Conservation (phyloP, 2,113 vertebrate genomes). For the Eptesicus fuscus region DNA sequence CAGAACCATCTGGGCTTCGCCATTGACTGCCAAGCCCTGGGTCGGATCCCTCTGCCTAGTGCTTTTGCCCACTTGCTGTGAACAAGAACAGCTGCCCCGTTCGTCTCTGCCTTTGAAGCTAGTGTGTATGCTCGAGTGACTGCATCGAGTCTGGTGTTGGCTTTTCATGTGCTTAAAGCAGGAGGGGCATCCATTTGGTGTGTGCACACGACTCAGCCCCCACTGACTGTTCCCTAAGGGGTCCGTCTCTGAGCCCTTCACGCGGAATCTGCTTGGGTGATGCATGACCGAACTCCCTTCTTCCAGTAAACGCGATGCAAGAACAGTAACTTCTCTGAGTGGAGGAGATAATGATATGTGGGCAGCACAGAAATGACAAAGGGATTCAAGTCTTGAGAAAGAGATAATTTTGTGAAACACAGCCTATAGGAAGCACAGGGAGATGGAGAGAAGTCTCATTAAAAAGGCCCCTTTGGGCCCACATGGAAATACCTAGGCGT, state of each 20-base stretch:
- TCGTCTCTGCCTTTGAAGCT: slow-evolving; percentile 28
- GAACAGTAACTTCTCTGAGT: not conserved
- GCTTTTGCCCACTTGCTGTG: slow-evolving; percentile 28
- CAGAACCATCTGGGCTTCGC: not conserved
- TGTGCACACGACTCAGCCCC: not conserved
- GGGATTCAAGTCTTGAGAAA: slow-evolving; percentile 9
- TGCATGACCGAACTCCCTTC: not conserved
- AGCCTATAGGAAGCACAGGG: not conserved
- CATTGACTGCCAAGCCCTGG: not conserved
- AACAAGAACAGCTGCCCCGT: slow-evolving; percentile 27
- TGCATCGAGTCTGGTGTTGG: not conserved
- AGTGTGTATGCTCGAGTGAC: not conserved
- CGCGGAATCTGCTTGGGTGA: not conserved
- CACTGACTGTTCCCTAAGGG: not conserved
- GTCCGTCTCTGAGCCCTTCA: slow-evolving; percentile 33
- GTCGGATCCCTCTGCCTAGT: slow-evolving; percentile 23
- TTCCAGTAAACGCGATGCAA: slow-evolving; percentile 37
- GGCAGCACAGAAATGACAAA: slow-evolving; percentile 33
- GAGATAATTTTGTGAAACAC: slow-evolving; percentile 50
- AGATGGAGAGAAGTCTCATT: slow-evolving; percentile 27
- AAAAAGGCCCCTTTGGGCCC: not conserved
- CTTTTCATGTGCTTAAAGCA: not conserved
- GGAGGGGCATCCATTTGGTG: not conserved
- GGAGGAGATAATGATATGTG: slow-evolving; percentile 27
- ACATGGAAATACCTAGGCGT: slow-evolving; percentile 49